A percentile compares a stretch with the other conserved stretches of the same genome.
phyloP scores from a whole-genome alignment of 2,113 vertebrate species.

The Mionectes macconnelli region DNA sequence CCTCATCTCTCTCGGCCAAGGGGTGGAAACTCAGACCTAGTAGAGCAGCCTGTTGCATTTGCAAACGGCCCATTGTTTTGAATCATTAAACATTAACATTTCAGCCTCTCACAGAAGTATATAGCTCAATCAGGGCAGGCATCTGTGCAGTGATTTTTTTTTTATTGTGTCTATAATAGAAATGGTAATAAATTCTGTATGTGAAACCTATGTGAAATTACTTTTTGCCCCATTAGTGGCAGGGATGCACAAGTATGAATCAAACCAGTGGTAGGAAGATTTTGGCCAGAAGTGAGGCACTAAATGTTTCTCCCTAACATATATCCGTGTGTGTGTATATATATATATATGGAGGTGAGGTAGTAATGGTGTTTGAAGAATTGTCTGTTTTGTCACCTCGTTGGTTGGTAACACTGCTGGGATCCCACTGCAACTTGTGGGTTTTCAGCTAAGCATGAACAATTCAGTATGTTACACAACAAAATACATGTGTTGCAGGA shows the following conservation, averaged over 20 bases:
- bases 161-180: background rate
- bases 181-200: background rate
- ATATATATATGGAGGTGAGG: fast-evolving
- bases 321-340: too few species aligned
- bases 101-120: background rate
- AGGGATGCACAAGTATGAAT: background rate
- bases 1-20: background rate
- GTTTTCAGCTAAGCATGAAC: background rate
- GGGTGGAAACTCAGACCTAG: too few species aligned
- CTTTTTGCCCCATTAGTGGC: fast-evolving
- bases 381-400: background rate
- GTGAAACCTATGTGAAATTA: background rate
- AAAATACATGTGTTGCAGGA: background rate
- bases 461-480: background rate
- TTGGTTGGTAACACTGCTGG: fast-evolving
- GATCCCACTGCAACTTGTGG: background rate
- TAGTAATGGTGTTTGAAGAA: background rate
- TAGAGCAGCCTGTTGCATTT: background rate
- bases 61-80: background rate
- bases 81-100: background rate
- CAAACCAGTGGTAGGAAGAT: background rate
- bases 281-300: background rate
- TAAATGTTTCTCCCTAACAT: background rate
- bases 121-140: background rate
- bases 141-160: background rate